Conservation (phyloP, 2,113 vertebrate species). For the Entelurus aequoreus region DNA sequence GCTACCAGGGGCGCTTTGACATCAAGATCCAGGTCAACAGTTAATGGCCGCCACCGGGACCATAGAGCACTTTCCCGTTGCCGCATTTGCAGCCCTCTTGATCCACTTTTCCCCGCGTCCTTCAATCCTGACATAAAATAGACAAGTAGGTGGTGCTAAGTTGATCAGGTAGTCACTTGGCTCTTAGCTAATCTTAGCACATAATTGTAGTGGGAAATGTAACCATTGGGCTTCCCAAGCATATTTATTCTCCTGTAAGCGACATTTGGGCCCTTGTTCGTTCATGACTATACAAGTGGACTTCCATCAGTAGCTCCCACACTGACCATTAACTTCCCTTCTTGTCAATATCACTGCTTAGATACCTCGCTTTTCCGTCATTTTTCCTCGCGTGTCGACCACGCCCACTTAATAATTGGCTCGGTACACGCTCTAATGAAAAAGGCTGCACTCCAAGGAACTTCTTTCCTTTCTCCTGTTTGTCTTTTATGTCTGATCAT, state of each 20-base stretch:
- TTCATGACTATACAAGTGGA: slow-evolving; percentile 83
- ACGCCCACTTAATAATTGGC: slow-evolving; percentile 66
- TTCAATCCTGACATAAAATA: slow-evolving; percentile 22
- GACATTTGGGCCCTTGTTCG: slow-evolving; percentile 82
- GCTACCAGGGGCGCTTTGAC: slow-evolving; percentile 97
- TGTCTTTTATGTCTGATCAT: slow-evolving; percentile 46
- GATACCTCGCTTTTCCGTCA: slow-evolving; percentile 10
- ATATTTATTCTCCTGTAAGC: slow-evolving; percentile 96
- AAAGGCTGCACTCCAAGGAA: slow-evolving; percentile 82
- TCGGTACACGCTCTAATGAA: slow-evolving; percentile 69
- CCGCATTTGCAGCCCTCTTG: neutral
- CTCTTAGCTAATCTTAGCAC: slow-evolving; percentile 7
- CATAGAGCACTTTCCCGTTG: slow-evolving; percentile 34
- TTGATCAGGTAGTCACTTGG: slow-evolving; percentile 37
- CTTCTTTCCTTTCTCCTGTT: slow-evolving; percentile 63
- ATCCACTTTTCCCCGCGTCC: neutral
- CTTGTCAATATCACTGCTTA: slow-evolving; percentile 43
- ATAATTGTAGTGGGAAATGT: slow-evolving; percentile 74
- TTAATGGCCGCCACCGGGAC: slow-evolving; percentile 58
- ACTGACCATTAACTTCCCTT: neutral
- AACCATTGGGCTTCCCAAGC: slow-evolving; percentile 80
- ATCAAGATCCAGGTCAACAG: slow-evolving; percentile 72
- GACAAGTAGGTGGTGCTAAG: slow-evolving; percentile 28
- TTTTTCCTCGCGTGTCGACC: slow-evolving; percentile 3
- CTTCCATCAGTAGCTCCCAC: slow-evolving; percentile 71